phyloP scores from a whole-genome alignment of 2,113 vertebrate species.

The Megatriorchis doriae region DNA sequence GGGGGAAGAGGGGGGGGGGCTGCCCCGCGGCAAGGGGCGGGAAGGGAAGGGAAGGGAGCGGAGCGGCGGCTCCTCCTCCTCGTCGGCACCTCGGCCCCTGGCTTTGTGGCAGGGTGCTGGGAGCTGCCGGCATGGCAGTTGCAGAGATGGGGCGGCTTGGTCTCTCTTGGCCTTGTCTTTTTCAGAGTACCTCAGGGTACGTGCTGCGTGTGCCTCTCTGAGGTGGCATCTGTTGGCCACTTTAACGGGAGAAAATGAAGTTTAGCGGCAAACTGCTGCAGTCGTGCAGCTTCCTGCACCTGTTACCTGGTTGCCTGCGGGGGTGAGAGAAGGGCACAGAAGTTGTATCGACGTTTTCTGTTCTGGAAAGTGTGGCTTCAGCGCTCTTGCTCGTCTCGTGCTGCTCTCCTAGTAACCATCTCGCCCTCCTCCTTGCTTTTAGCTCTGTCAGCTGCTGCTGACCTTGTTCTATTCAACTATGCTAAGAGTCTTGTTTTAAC shows the following conservation, averaged over 20 bases:
- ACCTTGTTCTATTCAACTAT: not conserved
- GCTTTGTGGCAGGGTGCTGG: not conserved
- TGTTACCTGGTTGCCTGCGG: not conserved
- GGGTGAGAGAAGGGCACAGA: no score
- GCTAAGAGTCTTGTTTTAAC: not conserved
- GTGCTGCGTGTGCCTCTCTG: fast-evolving
- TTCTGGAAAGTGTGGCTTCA: not conserved
- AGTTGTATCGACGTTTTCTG: fast-evolving
- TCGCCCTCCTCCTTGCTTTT: not conserved
- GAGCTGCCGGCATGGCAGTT: fast-evolving
- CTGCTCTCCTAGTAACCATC: not conserved
- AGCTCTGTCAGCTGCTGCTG: not conserved
- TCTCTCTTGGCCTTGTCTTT: not conserved
- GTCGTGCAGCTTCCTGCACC: fast-evolving
- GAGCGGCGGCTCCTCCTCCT: not conserved
- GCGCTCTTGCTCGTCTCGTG: not conserved
- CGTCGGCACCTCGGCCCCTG: fast-evolving
- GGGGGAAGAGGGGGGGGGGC: no score
- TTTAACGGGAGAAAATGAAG: not conserved
- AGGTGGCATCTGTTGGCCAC: fast-evolving
- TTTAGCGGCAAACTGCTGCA: not conserved
- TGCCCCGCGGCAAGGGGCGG: not conserved
- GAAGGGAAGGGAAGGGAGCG: not conserved
- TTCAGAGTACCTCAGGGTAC: fast-evolving
- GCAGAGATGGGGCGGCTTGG: not conserved